Percentiles rank a stretch among this genome's conserved stretches.
phyloP scores from a whole-genome alignment of 2,113 vertebrate species.

The Aramus guarauna region DNA sequence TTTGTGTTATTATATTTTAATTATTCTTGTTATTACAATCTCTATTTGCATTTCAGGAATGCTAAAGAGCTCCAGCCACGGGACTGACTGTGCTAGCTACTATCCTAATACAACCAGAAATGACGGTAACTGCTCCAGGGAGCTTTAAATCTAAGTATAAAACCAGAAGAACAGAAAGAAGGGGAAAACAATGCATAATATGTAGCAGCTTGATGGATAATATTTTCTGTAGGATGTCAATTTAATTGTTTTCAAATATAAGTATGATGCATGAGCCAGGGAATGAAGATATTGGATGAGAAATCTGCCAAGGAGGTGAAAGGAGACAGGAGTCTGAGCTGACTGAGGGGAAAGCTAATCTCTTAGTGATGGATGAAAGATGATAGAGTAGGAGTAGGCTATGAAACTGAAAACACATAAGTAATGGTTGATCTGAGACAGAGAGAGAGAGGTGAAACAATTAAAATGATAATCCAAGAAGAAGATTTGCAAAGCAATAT shows the following conservation, averaged over 20 bases:
- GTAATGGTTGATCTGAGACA: background rate
- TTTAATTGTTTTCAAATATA: background rate
- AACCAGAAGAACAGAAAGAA: background rate
- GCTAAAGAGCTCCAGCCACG: background rate
- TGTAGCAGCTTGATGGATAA: background rate
- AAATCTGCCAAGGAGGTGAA: background rate
- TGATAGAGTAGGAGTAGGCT: background rate
- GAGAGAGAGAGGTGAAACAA: background rate
- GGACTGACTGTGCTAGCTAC: background rate
- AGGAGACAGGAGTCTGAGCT: background rate
- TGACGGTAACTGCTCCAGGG: background rate
- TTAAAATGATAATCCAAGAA: background rate
- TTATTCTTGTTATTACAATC: background rate
- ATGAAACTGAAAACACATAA: background rate
- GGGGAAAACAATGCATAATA: background rate
- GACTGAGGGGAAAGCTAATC: background rate
- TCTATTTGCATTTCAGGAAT: background rate
- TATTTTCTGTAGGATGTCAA: background rate
- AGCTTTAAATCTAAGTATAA: background rate
- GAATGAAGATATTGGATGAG: background rate
- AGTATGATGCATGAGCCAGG: background rate
- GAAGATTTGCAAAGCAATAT: background rate
- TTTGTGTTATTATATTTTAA: background rate
- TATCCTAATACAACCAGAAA: background rate
- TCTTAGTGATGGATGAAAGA: background rate